Evolutionary conservation across 2,113 vertebrate genomes (phyloP), one percentile per base, ranked within the genome.

Genomic region (Tursiops truncatus): DNA sequence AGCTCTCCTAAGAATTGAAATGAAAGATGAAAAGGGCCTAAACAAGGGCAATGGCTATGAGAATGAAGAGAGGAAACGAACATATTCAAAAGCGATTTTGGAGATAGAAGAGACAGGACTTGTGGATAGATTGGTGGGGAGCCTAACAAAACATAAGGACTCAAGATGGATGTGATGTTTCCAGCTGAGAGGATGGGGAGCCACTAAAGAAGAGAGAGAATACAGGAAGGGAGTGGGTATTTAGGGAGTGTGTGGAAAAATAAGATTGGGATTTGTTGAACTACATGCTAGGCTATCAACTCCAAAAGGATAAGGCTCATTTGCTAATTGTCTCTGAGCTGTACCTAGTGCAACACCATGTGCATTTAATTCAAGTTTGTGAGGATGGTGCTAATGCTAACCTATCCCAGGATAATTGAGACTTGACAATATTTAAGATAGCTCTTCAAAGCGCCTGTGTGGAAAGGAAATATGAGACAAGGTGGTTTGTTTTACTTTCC

Each of bases 381-480:
- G 28, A 91, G 36, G 36, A 58, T 28, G 58, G 15, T 31, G 47
- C 95, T 41, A n/a, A 91, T 65, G 77, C 44, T 90, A 89, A 94
- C 9, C 50, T 71, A 74, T 12, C 38, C 70, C 89, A 76, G 79
- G 25, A 93, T 70, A 93, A 94, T 1, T 83, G 65, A 97, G 94
- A 95, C 88, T 68, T 92, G 62, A 97, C 73, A 84, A 26, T 67
- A 80, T 83, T 95, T 76, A 95, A 83, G 82, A 28, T 60, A 91
- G 50, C 63, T 87, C 83, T 95, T 95, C 95, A 96, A 95, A 84
- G 79, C 63, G 68, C 38, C 76, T 88, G 9, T 28, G 26, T 91
- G 63, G 89, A 92, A 94, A 96, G 44, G 80, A 96, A 97, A 95
- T 92, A 71, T 33, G 70, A 98, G 83, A 95, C 44, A 70, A 95